Conservation (phyloP, 2,113 vertebrate genomes). For the Lasiurus borealis region DNA sequence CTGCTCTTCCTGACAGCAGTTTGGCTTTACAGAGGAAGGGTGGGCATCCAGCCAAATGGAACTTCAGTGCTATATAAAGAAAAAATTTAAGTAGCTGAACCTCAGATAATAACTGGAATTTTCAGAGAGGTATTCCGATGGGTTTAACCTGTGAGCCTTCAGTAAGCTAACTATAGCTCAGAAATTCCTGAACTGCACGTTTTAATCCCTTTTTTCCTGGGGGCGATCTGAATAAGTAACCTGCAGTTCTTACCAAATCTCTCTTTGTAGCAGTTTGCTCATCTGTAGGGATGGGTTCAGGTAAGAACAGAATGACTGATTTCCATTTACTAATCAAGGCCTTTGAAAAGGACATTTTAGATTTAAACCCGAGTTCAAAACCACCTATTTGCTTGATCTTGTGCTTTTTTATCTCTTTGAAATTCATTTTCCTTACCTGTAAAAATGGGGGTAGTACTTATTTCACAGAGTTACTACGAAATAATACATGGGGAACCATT, state of each 20-base stretch:
- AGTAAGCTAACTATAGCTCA: constrained; percentile 30
- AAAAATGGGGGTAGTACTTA: constrained; percentile 9
- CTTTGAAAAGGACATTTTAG: constrained; percentile 16
- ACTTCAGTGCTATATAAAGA: constrained; percentile 58
- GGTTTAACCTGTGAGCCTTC: constrained; percentile 68
- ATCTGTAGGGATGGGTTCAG: not conserved
- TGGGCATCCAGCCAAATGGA: constrained; percentile 67
- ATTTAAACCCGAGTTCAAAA: constrained; percentile 24
- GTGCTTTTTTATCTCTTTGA: constrained; percentile 35
- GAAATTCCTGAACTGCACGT: not conserved
- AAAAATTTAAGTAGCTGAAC: constrained; percentile 59
- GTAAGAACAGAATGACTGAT: not conserved
- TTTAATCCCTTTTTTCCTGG: constrained; percentile 43
- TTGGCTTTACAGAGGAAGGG: constrained; percentile 58
- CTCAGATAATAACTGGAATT: constrained; percentile 63
- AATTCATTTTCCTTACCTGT: not conserved
- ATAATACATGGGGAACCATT: not conserved
- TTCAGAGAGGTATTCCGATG: constrained; percentile 57
- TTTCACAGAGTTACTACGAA: constrained; percentile 26
- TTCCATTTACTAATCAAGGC: not conserved
- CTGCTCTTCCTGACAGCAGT: constrained; percentile 67
- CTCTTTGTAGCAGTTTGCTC: not conserved
- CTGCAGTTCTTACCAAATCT: not conserved
- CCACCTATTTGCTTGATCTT: constrained; percentile 17
- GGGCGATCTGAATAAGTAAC: not conserved